A percentile compares a stretch with the other conserved stretches of the same genome.
These are phyloP conservation scores for Aleadryas rufinucha DNA, from an alignment of 2,113 vertebrate species.

Conservation along the genomic window DNA sequence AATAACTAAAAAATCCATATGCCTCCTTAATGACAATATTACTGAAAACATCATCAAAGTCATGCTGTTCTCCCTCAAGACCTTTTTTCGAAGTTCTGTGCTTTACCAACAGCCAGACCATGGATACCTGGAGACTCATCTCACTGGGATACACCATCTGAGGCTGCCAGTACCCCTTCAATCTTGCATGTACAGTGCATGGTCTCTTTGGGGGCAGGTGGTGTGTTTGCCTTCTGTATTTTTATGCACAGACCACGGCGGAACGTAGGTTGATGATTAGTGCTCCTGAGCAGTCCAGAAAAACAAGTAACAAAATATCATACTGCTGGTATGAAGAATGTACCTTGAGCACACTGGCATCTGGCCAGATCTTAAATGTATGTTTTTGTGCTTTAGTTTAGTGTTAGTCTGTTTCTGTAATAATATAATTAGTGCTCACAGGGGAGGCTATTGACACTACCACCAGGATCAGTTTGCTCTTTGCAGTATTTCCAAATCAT, in stretches of 20 bases:
- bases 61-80: neutral
- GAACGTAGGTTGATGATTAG: neutral
- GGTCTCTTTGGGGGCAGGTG: neutral
- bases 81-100: neutral
- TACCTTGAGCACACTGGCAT: constrained; percentile 5
- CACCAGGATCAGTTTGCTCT: constrained; percentile 67
- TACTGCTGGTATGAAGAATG: constrained; percentile 16
- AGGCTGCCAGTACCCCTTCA: neutral
- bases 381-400: constrained; percentile 66
- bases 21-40: neutral
- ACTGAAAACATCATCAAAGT: neutral
- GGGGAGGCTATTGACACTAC: constrained; percentile 68
- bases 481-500: constrained; percentile 26
- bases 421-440: constrained; percentile 75
- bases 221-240: neutral
- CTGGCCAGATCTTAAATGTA: constrained; percentile 58
- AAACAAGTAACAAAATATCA: neutral
- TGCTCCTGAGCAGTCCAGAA: neutral
- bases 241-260: neutral
- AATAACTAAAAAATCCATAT: neutral
- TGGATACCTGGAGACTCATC: neutral
- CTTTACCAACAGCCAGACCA: neutral
- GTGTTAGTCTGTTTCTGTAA: constrained; percentile 74
- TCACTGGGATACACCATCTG: neutral
- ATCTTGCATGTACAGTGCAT: rapidly evolving